phyloP scores from a whole-genome alignment of 2,113 vertebrate species.

The Sinocyclocheilus maitianheensis region DNA sequence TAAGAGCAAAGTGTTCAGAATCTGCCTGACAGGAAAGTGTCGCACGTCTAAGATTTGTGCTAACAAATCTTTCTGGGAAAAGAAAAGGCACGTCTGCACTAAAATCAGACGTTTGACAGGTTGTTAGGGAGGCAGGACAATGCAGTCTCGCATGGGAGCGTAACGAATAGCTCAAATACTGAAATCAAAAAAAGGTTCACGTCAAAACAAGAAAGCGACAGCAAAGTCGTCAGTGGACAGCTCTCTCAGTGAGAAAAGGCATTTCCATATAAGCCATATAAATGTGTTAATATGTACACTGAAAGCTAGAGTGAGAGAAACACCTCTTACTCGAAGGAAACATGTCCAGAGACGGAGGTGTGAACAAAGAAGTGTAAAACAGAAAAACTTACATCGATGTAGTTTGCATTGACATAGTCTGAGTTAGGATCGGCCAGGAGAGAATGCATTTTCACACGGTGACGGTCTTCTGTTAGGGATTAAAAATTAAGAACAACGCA shows the following conservation, averaged over 20 bases:
- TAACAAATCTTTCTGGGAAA: not conserved
- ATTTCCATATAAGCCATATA: not conserved
- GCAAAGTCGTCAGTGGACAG: not conserved
- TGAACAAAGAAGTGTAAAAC: not conserved
- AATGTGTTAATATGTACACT: not conserved
- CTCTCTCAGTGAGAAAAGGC: not conserved
- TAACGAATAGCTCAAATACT: not conserved
- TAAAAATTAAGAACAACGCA: constrained; percentile 27
- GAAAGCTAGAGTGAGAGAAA: not conserved
- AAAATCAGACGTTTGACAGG: not conserved
- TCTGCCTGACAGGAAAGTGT: not conserved
- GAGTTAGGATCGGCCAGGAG: constrained; percentile 88
- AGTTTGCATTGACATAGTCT: constrained; percentile 93
- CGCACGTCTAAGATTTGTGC: not conserved
- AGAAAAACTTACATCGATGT: constrained; percentile 88
- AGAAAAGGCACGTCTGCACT: not conserved
- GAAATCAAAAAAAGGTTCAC: not conserved
- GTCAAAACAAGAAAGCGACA: not conserved
- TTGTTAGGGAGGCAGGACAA: not conserved
- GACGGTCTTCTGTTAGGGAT: constrained; percentile 83
- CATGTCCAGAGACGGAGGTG: not conserved
- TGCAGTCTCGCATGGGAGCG: not conserved
- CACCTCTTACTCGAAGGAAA: not conserved
- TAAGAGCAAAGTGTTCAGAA: not conserved
- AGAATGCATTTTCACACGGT: constrained; percentile 90